These are phyloP conservation scores for Parascotia fuliginaria DNA, from an alignment of 2,888 invertebrate species.

Conservation along the genomic window DNA sequence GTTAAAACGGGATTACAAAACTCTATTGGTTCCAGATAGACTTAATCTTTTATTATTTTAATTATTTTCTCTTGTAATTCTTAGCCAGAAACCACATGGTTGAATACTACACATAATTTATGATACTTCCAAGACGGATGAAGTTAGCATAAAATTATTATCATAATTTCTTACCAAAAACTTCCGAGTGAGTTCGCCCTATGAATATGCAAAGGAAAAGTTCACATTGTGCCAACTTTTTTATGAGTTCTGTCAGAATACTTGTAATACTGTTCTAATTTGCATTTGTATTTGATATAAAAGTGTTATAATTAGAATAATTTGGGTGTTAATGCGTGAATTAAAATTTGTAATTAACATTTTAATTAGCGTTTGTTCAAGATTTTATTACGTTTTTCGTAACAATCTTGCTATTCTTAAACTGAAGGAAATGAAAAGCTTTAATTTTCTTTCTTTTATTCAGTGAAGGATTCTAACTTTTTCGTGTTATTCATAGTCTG, in stretches of 20 bases:
- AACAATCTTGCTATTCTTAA: slow-evolving; percentile 28
- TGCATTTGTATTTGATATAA: slow-evolving; percentile 60
- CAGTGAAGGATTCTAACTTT: slow-evolving; percentile 14
- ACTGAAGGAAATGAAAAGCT: slow-evolving; percentile 22
- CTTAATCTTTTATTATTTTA: slow-evolving; percentile 37
- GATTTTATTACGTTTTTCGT: slow-evolving; percentile 24
- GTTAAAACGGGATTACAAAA: slow-evolving; percentile 23
- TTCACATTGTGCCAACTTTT: slow-evolving; percentile 74
- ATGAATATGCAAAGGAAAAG: slow-evolving; percentile 82
- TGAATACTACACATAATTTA: slow-evolving; percentile 66
- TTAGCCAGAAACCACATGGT: slow-evolving; percentile 55
- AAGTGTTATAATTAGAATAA: slow-evolving; percentile 37
- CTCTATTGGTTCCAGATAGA: slow-evolving; percentile 20
- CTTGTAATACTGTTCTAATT: slow-evolving; percentile 72
- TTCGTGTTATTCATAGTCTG: slow-evolving; percentile 12
- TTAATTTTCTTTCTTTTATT: slow-evolving; percentile 26
- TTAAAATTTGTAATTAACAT: slow-evolving; percentile 38
- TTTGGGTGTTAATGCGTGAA: slow-evolving; percentile 35
- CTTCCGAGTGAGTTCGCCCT: slow-evolving; percentile 77
- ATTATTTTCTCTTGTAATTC: neutral
- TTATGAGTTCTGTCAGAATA: slow-evolving; percentile 77
- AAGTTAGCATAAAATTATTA: slow-evolving; percentile 81
- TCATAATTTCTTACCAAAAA: slow-evolving; percentile 83
- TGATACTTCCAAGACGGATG: slow-evolving; percentile 74
- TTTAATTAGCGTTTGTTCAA: slow-evolving; percentile 25